Evolutionary conservation across 2,113 vertebrate genomes (phyloP).

Genomic region (Cryptomyrus ogoouensis): DNA sequence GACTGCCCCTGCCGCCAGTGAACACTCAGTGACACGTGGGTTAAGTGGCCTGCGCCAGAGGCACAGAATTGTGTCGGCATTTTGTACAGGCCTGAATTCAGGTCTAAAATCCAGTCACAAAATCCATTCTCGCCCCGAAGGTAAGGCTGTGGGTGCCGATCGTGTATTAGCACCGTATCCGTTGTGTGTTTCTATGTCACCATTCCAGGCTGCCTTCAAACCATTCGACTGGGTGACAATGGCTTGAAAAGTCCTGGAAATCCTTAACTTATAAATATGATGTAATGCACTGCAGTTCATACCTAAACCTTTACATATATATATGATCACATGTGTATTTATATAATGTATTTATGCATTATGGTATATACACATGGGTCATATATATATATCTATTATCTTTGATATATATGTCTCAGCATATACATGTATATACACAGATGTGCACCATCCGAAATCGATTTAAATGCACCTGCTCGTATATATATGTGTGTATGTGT

Average conservation of each 20-base stretch:
- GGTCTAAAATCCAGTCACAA: neutral
- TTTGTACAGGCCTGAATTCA: neutral
- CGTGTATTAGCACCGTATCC: slow-evolving; percentile 12
- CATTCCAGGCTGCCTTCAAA: slow-evolving; percentile 44
- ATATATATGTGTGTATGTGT: slow-evolving; percentile 50
- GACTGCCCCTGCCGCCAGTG: too few species aligned
- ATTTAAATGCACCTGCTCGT: slow-evolving; percentile 57
- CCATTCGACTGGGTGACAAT: slow-evolving; percentile 6
- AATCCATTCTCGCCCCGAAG: neutral
- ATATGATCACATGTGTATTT: slow-evolving; percentile 62
- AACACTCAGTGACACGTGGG: neutral
- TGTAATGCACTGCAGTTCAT: slow-evolving; percentile 62
- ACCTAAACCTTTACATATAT: slow-evolving; percentile 46
- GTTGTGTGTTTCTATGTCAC: neutral
- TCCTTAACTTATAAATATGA: slow-evolving; percentile 36
- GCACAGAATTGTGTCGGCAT: neutral
- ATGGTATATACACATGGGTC: slow-evolving; percentile 38
- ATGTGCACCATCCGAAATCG: slow-evolving; percentile 50
- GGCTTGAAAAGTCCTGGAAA: slow-evolving; percentile 40
- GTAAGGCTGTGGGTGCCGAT: neutral
- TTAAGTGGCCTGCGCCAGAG: neutral
- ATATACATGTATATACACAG: slow-evolving; percentile 56
- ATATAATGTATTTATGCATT: slow-evolving; percentile 34
- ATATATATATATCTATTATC: neutral
- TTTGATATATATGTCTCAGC: slow-evolving; percentile 27